A percentile compares a stretch with the other conserved stretches of the same genome.
Evolutionary conservation across 2,113 vertebrate genomes (phyloP).

Genomic region (Psephotus haematonotus): DNA sequence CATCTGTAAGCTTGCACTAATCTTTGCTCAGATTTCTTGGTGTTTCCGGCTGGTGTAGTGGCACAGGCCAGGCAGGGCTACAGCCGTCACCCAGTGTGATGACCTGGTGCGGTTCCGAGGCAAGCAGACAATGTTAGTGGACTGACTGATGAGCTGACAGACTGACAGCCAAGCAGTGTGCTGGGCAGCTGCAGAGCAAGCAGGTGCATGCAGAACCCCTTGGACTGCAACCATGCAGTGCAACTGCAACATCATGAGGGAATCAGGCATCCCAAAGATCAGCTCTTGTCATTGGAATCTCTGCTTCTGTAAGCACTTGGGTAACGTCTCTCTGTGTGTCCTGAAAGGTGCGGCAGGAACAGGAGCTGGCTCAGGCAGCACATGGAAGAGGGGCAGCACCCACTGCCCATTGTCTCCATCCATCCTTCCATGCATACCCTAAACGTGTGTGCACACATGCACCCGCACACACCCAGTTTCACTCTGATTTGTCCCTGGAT

Average conservation of each 20-base stretch:
- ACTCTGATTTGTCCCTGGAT: background rate
- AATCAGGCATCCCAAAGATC: background rate
- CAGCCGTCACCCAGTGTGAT: fast-evolving
- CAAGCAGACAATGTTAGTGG: background rate
- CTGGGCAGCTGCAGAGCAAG: background rate
- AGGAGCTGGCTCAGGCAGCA: fast-evolving
- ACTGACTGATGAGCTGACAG: background rate
- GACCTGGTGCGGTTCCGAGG: background rate
- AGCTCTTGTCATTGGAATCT: background rate
- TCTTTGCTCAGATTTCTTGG: background rate
- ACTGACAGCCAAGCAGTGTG: background rate
- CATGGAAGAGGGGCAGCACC: background rate
- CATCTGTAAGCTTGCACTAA: background rate
- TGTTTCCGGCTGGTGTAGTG: background rate
- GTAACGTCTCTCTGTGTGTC: background rate
- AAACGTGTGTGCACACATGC: background rate
- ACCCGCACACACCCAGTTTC: background rate
- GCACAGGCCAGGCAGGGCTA: background rate
- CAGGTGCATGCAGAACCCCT: background rate
- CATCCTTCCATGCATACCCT: background rate
- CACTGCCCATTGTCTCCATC: background rate
- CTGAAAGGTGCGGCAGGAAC: background rate
- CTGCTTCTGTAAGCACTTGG: background rate
- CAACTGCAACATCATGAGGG: background rate
- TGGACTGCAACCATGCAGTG: background rate